Evolutionary conservation across 1,140 invertebrate genomes (phyloP).

Genomic region (Pseudomyrmex concolor): DNA sequence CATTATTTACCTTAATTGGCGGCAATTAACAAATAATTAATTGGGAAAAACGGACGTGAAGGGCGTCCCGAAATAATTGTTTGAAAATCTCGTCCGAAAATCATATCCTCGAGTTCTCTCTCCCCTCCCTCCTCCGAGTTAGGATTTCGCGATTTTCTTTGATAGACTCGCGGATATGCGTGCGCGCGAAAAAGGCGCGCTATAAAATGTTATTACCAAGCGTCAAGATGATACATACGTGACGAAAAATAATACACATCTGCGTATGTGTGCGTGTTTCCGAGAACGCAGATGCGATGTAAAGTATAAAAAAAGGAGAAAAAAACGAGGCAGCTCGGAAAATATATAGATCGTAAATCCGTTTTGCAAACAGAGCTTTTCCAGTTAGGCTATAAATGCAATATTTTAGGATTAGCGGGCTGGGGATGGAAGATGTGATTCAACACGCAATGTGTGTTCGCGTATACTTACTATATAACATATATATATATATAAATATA

Average conservation of each 20-base stretch:
- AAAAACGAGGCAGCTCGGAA: constrained; percentile 26
- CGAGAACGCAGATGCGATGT: constrained; percentile 17
- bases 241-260: constrained; percentile 14
- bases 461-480: background rate
- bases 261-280: constrained; percentile 4
- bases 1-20: constrained; percentile 82
- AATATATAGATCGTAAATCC: constrained; percentile 44
- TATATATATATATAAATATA: background rate
- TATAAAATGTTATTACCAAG: no score
- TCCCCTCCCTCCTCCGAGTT: background rate
- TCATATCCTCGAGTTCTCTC: background rate
- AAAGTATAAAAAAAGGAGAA: constrained; percentile 3
- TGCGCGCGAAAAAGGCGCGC: no score
- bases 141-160: constrained; percentile 2
- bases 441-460: background rate
- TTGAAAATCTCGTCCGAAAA: constrained; percentile 61
- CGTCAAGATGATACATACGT: background rate
- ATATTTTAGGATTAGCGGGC: constrained; percentile 49
- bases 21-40: constrained; percentile 80
- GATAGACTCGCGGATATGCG: constrained; percentile 16
- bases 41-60: constrained; percentile 55
- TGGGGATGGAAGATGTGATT: background rate
- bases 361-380: constrained; percentile 38
- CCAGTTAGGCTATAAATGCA: constrained; percentile 36
- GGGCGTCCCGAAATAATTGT: constrained; percentile 63